A percentile compares a stretch with the other conserved stretches of the same genome.
phyloP scores from a whole-genome alignment of 2,888 invertebrate genomes.

The Odontocerum albicorne region DNA sequence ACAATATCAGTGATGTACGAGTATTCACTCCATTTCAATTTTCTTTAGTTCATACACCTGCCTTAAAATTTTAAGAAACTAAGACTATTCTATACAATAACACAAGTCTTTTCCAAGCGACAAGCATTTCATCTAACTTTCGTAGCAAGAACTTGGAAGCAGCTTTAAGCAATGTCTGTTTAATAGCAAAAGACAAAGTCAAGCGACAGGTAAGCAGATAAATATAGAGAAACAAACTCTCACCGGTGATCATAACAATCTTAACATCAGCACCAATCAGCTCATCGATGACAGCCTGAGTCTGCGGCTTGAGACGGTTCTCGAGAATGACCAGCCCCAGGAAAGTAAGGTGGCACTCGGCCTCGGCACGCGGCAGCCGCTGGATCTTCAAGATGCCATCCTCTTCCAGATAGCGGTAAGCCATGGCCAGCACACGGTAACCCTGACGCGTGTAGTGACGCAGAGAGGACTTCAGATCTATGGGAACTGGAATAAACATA shows the following conservation, averaged over 20 bases:
- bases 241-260: slow-evolving; percentile 96
- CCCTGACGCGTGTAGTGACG: slow-evolving; percentile 90
- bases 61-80: no score
- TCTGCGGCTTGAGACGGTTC: slow-evolving; percentile 89
- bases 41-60: no score
- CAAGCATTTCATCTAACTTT: no score
- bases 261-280: slow-evolving; percentile 85
- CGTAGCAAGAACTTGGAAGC: no score
- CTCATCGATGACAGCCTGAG: slow-evolving; percentile 76
- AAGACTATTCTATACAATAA: no score
- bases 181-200: no score
- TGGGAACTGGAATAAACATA: slow-evolving; percentile 63
- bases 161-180: no score
- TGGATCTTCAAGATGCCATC: slow-evolving; percentile 73
- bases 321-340: slow-evolving; percentile 92
- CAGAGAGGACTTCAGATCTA: slow-evolving; percentile 74
- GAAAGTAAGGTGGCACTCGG: slow-evolving; percentile 81
- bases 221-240: no score
- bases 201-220: no score
- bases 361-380: slow-evolving; percentile 72
- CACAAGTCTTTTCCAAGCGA: no score
- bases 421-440: slow-evolving; percentile 89
- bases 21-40: no score
- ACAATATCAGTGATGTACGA: no score
- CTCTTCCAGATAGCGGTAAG: slow-evolving; percentile 70